phyloP scores from a whole-genome alignment of 2,113 vertebrate species.

The Myrmecobius fasciatus region DNA sequence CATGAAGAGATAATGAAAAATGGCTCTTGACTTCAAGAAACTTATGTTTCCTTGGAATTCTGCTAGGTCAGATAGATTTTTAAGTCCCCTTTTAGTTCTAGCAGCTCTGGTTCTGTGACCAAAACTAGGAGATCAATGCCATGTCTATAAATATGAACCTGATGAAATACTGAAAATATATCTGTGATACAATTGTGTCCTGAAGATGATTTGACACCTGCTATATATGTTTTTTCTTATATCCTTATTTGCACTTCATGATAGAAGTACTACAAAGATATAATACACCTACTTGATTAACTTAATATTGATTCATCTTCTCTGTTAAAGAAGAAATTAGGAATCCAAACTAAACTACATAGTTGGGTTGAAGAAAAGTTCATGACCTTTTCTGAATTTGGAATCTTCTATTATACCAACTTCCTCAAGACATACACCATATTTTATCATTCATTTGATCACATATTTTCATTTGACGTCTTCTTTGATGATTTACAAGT shows the following conservation, averaged over 20 bases:
- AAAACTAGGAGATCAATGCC: neutral
- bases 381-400: constrained; percentile 17
- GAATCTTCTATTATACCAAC: neutral
- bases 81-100: neutral
- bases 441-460: constrained; percentile 22
- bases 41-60: neutral
- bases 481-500: constrained; percentile 40
- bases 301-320: neutral
- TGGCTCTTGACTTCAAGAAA: neutral
- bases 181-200: neutral
- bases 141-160: neutral
- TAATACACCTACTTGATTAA: neutral
- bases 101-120: neutral
- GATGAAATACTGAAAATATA: neutral
- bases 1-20: neutral
- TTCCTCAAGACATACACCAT: neutral
- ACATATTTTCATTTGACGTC: constrained; percentile 35
- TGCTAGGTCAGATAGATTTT: neutral
- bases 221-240: neutral
- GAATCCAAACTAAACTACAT: neutral
- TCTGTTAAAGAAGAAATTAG: constrained; percentile 33
- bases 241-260: neutral
- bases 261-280: neutral
- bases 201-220: neutral
- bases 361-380: constrained; percentile 49